Conservation (phyloP, 2,888 invertebrate species). For the Andrena chrysosceles region DNA sequence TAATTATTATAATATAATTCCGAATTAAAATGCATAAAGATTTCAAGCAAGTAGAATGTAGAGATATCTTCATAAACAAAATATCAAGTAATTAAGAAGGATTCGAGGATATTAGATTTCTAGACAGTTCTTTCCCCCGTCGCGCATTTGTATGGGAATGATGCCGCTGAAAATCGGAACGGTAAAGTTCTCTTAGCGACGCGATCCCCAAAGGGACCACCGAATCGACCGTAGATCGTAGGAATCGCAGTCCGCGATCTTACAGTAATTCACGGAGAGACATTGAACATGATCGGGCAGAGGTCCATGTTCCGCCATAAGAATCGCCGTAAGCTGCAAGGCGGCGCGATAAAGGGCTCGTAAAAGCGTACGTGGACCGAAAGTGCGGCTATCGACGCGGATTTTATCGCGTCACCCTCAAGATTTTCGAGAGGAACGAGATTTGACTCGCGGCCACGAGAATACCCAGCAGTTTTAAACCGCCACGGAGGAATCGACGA, state of each 20-base stretch:
- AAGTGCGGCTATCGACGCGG: slow-evolving; percentile 36
- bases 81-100: no score
- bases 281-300: slow-evolving; percentile 40
- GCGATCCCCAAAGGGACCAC: neutral
- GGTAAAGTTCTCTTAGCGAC: neutral
- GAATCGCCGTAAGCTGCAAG: slow-evolving; percentile 38
- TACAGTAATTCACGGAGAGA: slow-evolving; percentile 34
- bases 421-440: slow-evolving; percentile 43
- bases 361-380: slow-evolving; percentile 55
- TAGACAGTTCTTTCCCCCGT: neutral
- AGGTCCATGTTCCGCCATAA: slow-evolving; percentile 43
- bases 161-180: neutral
- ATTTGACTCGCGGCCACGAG: slow-evolving; percentile 33
- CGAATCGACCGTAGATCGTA: slow-evolving; percentile 14
- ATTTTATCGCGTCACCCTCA: slow-evolving; percentile 52
- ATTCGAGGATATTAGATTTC: no score
- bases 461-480: slow-evolving; percentile 24
- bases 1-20: no score
- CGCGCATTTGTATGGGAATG: slow-evolving; percentile 4
- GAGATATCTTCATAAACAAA: no score
- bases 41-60: no score
- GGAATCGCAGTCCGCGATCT: slow-evolving; percentile 25
- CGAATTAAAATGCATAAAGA: no score
- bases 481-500: neutral
- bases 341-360: slow-evolving; percentile 44